Conservation (phyloP, 2,888 invertebrate genomes). For the Epinotia ramella region DNA sequence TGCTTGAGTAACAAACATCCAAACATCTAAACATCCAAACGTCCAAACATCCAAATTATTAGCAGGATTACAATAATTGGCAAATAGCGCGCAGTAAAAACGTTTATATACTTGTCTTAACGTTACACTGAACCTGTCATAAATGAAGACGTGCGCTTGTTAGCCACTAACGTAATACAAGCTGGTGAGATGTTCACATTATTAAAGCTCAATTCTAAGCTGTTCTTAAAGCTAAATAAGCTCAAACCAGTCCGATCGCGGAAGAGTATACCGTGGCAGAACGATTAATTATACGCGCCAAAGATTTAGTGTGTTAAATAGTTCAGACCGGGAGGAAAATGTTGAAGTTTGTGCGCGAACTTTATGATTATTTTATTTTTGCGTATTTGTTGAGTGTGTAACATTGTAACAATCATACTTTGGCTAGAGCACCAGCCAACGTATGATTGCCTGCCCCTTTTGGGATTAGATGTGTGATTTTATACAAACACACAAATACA, state of each 20-base stretch:
- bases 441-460: too few relatives aligned
- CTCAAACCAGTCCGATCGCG: conserved; percentile 66
- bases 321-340: not conserved
- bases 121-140: not conserved
- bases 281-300: conserved; percentile 69
- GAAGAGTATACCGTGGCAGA: conserved; percentile 62
- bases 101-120: not conserved
- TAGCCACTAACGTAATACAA: not conserved
- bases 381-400: too few relatives aligned
- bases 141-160: not conserved
- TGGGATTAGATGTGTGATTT: too few relatives aligned
- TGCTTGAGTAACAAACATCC: too few relatives aligned
- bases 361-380: too few relatives aligned
- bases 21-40: too few relatives aligned
- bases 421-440: too few relatives aligned
- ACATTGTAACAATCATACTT: too few relatives aligned
- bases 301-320: conserved; percentile 55
- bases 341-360: not conserved
- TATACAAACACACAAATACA: too few relatives aligned
- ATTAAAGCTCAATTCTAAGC: conserved; percentile 41
- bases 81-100: too few relatives aligned
- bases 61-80: too few relatives aligned
- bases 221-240: conserved; percentile 52
- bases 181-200: not conserved
- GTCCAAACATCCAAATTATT: too few relatives aligned